Evolutionary conservation across 2,113 vertebrate genomes (phyloP), one percentile per base, ranked within the genome.

Genomic region (Cygnus buccinator): DNA sequence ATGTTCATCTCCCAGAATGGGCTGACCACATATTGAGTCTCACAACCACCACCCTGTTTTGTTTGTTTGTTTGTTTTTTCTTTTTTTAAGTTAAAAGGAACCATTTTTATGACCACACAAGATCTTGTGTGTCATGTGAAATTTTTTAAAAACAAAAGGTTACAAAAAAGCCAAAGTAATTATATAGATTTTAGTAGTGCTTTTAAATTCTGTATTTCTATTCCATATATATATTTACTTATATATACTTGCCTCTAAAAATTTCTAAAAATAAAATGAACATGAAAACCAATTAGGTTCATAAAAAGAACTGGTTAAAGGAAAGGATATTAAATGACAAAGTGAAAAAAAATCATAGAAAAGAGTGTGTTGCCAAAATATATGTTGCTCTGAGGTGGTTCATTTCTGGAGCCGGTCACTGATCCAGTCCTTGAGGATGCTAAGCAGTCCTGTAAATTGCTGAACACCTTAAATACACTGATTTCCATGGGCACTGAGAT

Each of bases 231-330:
- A 92, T 92, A 91, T 95, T 96, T 93, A 95, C 43, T 96, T 74
- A 88, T 97, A 97, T 94, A 99, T 99, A 99, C 99, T 99, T 99
- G 99, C 99, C 99, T 99, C 98, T 98, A 99, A 98, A 98, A 98
- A 98, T 99, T 99, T 99, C 99, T 99, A 99, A 99, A 99, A 99
- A 99, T 97, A 98, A 98, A 99, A 99, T 72, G 96, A 98, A 99
- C 93, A 98, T 98, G 98, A 98, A 97, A 98, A 96, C 95, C 93
- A 98, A 97, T 98, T 98, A 98, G 98, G 91, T 74, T 97, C 91
- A 96, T 84, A 96, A 97, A 95, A 90, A 96, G 87, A 77, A 90
- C n/a, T 72, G 61, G 67, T 65, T 94, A 93, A 96, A 81, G 63
- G 73, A 93, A 89, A 61, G 84, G 88, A 80, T 92, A 95, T 76